Conservation (phyloP, 2,888 invertebrate genomes). For the Eristalis arbustorum region DNA sequence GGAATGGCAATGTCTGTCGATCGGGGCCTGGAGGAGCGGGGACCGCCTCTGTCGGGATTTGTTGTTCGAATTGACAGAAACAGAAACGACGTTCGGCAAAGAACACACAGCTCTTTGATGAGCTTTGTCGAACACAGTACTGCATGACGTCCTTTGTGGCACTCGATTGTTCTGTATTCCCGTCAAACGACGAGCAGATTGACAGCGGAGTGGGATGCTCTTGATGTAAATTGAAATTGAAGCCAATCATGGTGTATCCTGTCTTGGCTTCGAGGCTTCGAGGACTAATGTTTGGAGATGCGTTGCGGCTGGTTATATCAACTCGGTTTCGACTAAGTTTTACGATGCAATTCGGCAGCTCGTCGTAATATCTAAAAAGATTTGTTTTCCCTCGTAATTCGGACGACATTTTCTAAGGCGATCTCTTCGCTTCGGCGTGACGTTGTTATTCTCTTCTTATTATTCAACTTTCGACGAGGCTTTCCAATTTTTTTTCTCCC, state of each 20-base stretch:
- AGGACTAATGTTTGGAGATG: too few relatives aligned
- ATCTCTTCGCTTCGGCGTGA: too few relatives aligned
- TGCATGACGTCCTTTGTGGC: not conserved
- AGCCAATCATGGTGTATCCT: not conserved
- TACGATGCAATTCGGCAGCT: too few relatives aligned
- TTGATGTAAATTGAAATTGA: not conserved
- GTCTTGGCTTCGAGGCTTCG: too few relatives aligned
- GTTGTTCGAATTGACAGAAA: not conserved
- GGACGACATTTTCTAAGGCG: too few relatives aligned
- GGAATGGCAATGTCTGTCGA: not conserved
- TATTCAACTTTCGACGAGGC: too few relatives aligned
- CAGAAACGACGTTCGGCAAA: not conserved
- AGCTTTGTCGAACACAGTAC: not conserved
- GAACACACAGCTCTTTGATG: not conserved
- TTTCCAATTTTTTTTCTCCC: too few relatives aligned
- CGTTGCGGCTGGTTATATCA: too few relatives aligned
- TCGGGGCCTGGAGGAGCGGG: not conserved
- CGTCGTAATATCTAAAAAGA: accelerated
- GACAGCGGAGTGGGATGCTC: not conserved
- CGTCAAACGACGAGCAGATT: not conserved
- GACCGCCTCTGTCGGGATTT: not conserved
- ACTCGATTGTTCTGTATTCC: not conserved
- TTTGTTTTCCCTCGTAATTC: too few relatives aligned
- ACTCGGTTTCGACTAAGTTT: too few relatives aligned
- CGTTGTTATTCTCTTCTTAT: too few relatives aligned